Percentiles rank a stretch among this genome's conserved stretches.
These are phyloP conservation scores for Ichneumoninae sp. DNA, from an alignment of 2,888 invertebrate genomes.

Conservation along the genomic window DNA sequence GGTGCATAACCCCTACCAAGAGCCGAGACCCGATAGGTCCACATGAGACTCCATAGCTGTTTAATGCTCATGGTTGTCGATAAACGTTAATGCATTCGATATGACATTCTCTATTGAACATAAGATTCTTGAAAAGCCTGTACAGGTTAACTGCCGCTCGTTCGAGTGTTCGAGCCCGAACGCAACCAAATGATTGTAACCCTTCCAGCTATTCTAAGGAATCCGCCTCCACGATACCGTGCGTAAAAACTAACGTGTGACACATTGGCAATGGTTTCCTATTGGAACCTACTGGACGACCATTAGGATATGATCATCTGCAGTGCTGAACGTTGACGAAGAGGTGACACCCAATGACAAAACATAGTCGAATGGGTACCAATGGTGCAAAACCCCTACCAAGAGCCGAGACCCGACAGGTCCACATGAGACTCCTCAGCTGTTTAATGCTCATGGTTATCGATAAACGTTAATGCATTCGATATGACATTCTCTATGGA, in stretches of 20 bases:
- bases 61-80: not conserved
- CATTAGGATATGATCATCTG: too few species aligned
- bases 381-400: not conserved
- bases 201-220: too few species aligned
- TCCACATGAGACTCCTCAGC: not conserved
- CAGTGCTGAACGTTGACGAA: too few species aligned
- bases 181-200: too few species aligned
- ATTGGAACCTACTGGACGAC: too few species aligned
- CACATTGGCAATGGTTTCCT: too few species aligned
- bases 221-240: not conserved
- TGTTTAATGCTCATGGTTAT: not conserved
- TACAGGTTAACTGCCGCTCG: constrained; percentile 4
- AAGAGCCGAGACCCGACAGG: not conserved
- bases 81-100: not conserved
- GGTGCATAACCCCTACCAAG: not conserved
- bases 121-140: not conserved
- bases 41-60: not conserved
- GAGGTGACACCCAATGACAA: not conserved
- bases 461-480: not conserved
- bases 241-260: too few species aligned
- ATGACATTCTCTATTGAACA: not conserved
- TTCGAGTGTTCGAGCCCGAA: not conserved
- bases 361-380: not conserved
- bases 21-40: not conserved
- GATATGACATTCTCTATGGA: constrained; percentile 5